Evolutionary conservation across 2,797 vertebrate species (phyloP), one percentile per base, ranked within the genome.

Genomic region (Glossophaga mutica): DNA sequence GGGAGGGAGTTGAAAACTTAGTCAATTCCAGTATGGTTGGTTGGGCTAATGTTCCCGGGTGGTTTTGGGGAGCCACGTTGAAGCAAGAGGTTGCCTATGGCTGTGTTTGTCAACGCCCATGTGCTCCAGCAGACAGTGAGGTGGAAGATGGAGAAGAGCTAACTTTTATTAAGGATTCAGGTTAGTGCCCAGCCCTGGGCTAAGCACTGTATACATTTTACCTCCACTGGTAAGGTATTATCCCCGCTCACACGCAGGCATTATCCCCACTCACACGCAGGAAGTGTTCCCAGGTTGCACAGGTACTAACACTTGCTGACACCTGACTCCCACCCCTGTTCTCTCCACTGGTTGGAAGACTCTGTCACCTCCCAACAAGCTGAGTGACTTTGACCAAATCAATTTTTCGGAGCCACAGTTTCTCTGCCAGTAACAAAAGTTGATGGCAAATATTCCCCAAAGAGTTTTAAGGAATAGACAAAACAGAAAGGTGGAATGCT

Each of bases 371-470:
- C 39, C 44, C 12, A 67, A 29, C 32, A 26, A 55, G 55, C 37
- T 50, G 15, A 71, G 19, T 85, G 48, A 94, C 42, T 95, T 87
- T 77, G 59, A 87, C 24, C 34, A 87, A 91, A 96, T 73, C 42
- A 70, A 50, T 46, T 48, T 92, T 85, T 91, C 67, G 15, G 67
- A 94, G 34, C 34, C 34, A 37, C 14, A 70, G 9, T 59, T n/a
- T 71, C 34, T 92, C 68, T 92, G 55, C 10, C 52, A 83, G 11
- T 52, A 44, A 83, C 86, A 84, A 21, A 82, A 46, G 9, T 59
- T 86, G 50, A 68, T 59, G 37, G 18, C 26, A 84, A 39, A 9
- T 34, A 62, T 57, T 57, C 24, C 50, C 62, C 12, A 48, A 88
- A 59, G 6, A 29, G 26, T 57, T 78, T 55, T 71, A 46, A 74